Conservation (phyloP, 2,113 vertebrate species). For the Delphinus delphis region DNA sequence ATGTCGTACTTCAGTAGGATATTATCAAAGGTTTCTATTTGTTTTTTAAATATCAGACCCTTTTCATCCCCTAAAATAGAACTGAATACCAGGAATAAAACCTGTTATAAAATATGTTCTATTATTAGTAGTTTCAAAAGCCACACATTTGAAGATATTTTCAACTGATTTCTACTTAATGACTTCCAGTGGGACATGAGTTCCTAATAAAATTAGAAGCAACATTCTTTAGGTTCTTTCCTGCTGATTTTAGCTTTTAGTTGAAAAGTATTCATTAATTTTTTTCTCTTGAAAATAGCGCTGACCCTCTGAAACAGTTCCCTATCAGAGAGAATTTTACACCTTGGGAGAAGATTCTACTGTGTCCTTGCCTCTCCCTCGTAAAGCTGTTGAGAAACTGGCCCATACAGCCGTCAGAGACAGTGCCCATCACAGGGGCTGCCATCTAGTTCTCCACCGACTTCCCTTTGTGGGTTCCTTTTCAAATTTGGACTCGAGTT, state of each 20-base stretch:
- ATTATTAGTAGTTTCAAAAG: constrained; percentile 37
- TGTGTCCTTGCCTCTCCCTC: not conserved
- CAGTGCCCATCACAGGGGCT: not conserved
- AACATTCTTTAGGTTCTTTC: not conserved
- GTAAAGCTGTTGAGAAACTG: accelerated
- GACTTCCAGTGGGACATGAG: not conserved
- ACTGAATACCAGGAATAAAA: not conserved
- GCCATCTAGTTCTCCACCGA: not conserved
- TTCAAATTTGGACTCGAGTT: not conserved
- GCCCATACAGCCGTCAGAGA: not conserved
- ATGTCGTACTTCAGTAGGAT: not conserved
- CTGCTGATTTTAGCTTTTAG: not conserved
- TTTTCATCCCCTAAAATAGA: not conserved
- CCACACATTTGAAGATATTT: constrained; percentile 43
- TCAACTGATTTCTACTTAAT: constrained; percentile 45
- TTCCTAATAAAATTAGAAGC: constrained; percentile 47
- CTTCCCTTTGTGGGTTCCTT: not conserved
- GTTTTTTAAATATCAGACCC: not conserved
- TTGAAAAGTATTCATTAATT: constrained; percentile 8
- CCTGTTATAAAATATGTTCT: constrained; percentile 25
- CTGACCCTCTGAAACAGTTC: not conserved
- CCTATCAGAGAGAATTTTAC: not conserved
- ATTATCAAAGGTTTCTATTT: not conserved
- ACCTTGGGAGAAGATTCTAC: not conserved
- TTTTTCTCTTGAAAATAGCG: not conserved